These are phyloP conservation scores for Myotis planiceps DNA, from an alignment of 2,797 vertebrate species.

Conservation along the genomic window DNA sequence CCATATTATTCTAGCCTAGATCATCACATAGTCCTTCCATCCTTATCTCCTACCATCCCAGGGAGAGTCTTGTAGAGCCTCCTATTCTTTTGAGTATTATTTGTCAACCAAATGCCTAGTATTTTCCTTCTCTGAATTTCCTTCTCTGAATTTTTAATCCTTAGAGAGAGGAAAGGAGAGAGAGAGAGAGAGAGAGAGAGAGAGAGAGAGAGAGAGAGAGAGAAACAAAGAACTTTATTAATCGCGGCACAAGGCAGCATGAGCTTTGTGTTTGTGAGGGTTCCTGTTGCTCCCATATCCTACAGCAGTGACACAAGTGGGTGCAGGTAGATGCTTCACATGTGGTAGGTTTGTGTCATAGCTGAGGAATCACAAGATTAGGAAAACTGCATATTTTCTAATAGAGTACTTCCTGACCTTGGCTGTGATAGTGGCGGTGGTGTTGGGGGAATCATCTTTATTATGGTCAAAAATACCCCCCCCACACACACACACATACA, in stretches of 20 bases:
- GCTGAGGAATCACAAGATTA: neutral
- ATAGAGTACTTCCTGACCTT: neutral
- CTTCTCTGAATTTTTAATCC: neutral
- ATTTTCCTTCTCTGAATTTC: constrained; percentile 5
- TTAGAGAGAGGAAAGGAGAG: neutral
- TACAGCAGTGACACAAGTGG: neutral
- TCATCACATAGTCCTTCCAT: neutral
- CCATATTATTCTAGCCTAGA: neutral
- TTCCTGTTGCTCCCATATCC: neutral
- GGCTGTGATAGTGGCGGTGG: neutral
- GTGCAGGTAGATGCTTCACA: neutral
- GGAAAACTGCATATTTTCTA: neutral
- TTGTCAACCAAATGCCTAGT: neutral
- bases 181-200: too few species aligned
- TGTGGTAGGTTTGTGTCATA: neutral
- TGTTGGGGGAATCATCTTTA: neutral
- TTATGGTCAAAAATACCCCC: neutral
- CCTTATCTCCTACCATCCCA: neutral
- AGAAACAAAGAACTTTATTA: neutral
- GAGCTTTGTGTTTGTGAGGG: neutral
- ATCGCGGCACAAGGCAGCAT: neutral
- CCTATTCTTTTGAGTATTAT: neutral
- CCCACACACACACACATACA: neutral
- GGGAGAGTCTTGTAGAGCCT: neutral
- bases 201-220: too few species aligned